Percentiles rank a stretch among this genome's conserved stretches.
Evolutionary conservation across 1,140 invertebrate species (phyloP).

Genomic region (Pogonomyrmex barbatus): DNA sequence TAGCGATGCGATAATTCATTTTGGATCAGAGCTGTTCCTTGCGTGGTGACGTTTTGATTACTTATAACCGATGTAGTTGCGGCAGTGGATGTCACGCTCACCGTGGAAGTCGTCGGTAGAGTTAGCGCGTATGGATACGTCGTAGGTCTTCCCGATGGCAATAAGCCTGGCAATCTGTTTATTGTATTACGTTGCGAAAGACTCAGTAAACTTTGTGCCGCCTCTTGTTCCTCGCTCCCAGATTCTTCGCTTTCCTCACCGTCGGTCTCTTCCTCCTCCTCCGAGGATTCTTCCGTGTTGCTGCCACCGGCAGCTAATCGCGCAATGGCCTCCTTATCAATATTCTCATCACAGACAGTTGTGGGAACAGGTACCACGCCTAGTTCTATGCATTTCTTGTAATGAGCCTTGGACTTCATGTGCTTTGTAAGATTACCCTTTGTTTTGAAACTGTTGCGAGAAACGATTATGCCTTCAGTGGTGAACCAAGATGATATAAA

Average conservation of each 20-base stretch:
- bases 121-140: slow-evolving; percentile 89
- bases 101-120: slow-evolving; percentile 67
- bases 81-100: slow-evolving; percentile 55
- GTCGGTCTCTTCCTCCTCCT: slow-evolving; percentile 88
- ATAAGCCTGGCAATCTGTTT: slow-evolving; percentile 86
- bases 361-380: slow-evolving; percentile 92
- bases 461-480: slow-evolving; percentile 16
- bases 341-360: slow-evolving; percentile 90
- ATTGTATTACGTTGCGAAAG: slow-evolving; percentile 87
- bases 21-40: slow-evolving; percentile 77
- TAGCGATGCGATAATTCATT: slow-evolving; percentile 81
- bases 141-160: slow-evolving; percentile 87
- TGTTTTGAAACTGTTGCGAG: slow-evolving; percentile 94
- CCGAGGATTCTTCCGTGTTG: slow-evolving; percentile 82
- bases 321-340: slow-evolving; percentile 89
- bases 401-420: slow-evolving; percentile 99
- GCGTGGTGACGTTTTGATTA: slow-evolving; percentile 56
- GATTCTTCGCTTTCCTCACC: slow-evolving; percentile 87
- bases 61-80: slow-evolving; percentile 68
- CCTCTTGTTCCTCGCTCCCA: slow-evolving; percentile 92
- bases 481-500: neutral
- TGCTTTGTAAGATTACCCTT: slow-evolving; percentile 99
- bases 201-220: slow-evolving; percentile 93
- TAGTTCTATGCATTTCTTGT: slow-evolving; percentile 95
- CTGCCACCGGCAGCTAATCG: slow-evolving; percentile 84